Base-by-base conservation (phyloP, 2,797 vertebrate species). In the Bradypodion pumilum region DNA sequence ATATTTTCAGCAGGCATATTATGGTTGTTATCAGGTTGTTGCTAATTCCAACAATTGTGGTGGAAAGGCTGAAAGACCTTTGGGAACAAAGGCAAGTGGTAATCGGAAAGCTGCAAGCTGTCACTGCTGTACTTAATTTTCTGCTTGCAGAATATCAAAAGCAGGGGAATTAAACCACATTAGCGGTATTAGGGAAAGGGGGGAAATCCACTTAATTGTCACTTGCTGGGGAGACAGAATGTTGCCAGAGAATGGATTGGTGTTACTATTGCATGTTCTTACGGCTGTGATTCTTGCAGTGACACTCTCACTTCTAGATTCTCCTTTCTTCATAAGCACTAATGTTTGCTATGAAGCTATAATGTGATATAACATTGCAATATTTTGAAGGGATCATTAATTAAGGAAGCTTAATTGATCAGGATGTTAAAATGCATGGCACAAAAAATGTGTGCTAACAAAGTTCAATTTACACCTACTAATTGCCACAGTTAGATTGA, bases 361-460 rank as follows among this genome's bases (percentile, higher is more conserved):
- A 52, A 77, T 35, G 74, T 88, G 60, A 62, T 81, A 85, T 76
- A 79, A 86, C 9, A n/a, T 86, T 88, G 87, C 78, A 85, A 29
- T 19, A 62, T 89, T 70, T 90, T 85, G 66, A 56, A 86, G 7
- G 74, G 80, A 0, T 85, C 77, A 87, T 90, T 90, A 87, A 86
- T 93, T 85, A 85, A 69, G 60, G 83, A 82, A 63, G 7, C 7
- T 70, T 82, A 84, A 87, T 69, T 89, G 83, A 86, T 35, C 82
- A 84, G 82, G 42, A 60, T 81, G 6, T 77, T 77, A 85, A 81
- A 75, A 80, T 91, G 32, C 74, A 81, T 52, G 16, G 81, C 85
- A 78, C 40, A 32, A 80, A 63, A 91, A 63, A 86, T 68, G 27
- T 42, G 35, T 85, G 35, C 35, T 86, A 81, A 86, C 69, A 62